Evolutionary conservation across 2,113 vertebrate species (phyloP).

Genomic region (Apteryx owenii): DNA sequence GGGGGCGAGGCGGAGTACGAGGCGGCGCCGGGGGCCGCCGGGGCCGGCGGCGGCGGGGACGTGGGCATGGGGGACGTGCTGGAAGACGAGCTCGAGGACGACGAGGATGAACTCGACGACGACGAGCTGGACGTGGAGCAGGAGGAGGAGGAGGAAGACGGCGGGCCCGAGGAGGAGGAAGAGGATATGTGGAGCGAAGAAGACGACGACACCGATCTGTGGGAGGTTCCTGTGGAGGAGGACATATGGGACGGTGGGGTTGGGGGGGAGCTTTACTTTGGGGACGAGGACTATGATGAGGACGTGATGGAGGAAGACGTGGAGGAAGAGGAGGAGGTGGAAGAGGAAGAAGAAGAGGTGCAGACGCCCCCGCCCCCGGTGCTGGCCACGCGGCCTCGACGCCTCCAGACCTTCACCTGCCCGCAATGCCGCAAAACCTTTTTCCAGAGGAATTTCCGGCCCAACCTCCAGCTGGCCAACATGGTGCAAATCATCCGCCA

Average conservation of each 20-base stretch:
- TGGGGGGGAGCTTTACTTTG: background rate
- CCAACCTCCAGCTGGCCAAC: slow-evolving; percentile 74
- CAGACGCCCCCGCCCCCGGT: background rate
- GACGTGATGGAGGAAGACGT: slow-evolving; percentile 34
- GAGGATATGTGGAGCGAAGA: slow-evolving; percentile 40
- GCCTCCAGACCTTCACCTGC: slow-evolving; percentile 68
- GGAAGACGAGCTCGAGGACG: background rate
- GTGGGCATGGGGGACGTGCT: background rate
- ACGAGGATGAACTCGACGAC: slow-evolving; percentile 21
- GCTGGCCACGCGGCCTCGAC: background rate
- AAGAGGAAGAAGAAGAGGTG: background rate
- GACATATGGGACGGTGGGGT: background rate
- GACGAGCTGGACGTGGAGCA: slow-evolving; percentile 64
- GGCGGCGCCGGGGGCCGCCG: slow-evolving; percentile 17
- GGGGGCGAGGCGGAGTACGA: slow-evolving; percentile 39
- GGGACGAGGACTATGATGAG: background rate
- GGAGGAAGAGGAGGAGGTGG: background rate
- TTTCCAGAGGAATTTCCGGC: slow-evolving; percentile 48
- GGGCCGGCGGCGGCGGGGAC: background rate
- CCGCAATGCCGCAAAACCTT: slow-evolving; percentile 71
- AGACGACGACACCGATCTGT: background rate
- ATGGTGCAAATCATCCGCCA: slow-evolving; percentile 75
- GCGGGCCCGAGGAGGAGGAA: slow-evolving; percentile 66
- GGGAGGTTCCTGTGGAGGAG: background rate
- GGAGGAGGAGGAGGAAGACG: slow-evolving; percentile 58